These are phyloP conservation scores for Halesus radiatus DNA, from an alignment of 1,140 invertebrate genomes.

Conservation along the genomic window DNA sequence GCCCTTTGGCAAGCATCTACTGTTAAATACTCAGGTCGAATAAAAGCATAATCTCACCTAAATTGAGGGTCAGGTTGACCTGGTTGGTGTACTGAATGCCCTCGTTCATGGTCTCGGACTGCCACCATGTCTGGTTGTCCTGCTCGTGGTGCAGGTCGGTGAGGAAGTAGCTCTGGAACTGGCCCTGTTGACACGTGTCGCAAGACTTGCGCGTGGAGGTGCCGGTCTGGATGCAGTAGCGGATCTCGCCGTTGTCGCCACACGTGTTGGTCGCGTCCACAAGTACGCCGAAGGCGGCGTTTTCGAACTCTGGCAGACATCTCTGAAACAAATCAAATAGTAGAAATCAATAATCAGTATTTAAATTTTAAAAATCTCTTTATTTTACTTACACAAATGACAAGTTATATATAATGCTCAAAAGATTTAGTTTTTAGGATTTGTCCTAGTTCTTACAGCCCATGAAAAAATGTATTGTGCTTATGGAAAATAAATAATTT, in stretches of 20 bases:
- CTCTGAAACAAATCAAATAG: constrained; percentile 72
- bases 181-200: constrained; percentile 73
- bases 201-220: constrained; percentile 74
- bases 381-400: no score
- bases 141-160: constrained; percentile 92
- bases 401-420: no score
- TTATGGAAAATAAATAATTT: no score
- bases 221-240: constrained; percentile 93
- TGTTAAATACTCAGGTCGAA: neutral
- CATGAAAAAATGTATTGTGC: no score
- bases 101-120: constrained; percentile 97
- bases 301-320: constrained; percentile 96
- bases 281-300: constrained; percentile 89
- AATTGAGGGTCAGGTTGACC: constrained; percentile 92
- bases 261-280: constrained; percentile 98
- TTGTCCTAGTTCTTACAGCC: no score
- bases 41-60: constrained; percentile 76
- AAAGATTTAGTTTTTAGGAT: no score
- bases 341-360: no score
- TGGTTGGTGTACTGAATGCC: constrained; percentile 90
- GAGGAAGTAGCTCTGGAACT: constrained; percentile 85
- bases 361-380: no score
- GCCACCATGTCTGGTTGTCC: constrained; percentile 97
- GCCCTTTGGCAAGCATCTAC: neutral
- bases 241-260: constrained; percentile 79